A percentile compares a stretch with the other conserved stretches of the same genome.
Evolutionary conservation across 2,888 invertebrate species (phyloP).

Genomic region (Cephus pulcher): DNA sequence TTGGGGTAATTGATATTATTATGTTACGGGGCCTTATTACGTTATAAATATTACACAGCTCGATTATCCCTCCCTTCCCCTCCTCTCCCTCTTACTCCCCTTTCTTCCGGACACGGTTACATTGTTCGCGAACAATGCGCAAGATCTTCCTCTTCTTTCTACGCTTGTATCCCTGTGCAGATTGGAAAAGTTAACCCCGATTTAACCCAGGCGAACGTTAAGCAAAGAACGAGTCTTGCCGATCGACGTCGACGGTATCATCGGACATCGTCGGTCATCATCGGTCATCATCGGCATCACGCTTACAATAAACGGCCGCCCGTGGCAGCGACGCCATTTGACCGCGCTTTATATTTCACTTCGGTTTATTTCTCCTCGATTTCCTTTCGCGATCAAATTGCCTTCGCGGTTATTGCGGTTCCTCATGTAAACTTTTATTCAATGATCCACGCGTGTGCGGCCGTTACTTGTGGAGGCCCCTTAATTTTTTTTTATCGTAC

Average conservation of each 20-base stretch:
- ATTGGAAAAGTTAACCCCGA: conserved; percentile 39
- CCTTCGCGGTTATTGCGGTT: conserved; percentile 1
- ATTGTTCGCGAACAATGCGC: conserved; percentile 49
- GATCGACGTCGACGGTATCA: neutral
- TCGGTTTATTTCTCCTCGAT: conserved; percentile 27
- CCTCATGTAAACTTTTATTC: neutral
- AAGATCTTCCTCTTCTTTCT: conserved; percentile 13
- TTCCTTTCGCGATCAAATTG: conserved; percentile 13
- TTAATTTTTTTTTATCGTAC: neutral
- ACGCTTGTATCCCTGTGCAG: conserved; percentile 9
- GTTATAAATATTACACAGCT: conserved; percentile 58
- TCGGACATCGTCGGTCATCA: neutral
- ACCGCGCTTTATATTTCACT: neutral
- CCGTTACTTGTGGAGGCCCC: neutral
- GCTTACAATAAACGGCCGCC: neutral
- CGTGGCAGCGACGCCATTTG: neutral
- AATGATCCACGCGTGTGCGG: neutral
- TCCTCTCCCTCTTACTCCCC: conserved; percentile 10
- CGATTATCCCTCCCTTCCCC: conserved; percentile 39
- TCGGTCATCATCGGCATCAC: neutral
- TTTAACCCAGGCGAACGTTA: conserved; percentile 41
- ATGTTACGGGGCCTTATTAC: conserved; percentile 53
- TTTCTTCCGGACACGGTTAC: conserved; percentile 51
- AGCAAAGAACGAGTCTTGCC: conserved; percentile 15
- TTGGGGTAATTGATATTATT: conserved; percentile 59